Conservation (phyloP, 2,113 vertebrate species). For the Gnathonemus echidnorhynchus region DNA sequence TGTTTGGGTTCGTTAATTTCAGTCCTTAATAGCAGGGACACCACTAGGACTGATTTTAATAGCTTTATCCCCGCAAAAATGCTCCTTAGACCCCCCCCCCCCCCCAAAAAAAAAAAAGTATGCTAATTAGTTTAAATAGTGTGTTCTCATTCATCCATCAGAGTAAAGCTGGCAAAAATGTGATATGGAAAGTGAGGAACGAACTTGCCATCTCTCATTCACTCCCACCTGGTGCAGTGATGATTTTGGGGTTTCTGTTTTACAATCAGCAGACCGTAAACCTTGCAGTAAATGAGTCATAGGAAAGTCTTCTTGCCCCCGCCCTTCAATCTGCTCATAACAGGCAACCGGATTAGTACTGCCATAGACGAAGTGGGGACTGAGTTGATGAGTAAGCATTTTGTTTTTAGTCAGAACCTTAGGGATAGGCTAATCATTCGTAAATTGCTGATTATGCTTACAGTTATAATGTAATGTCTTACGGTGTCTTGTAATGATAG, state of each 20-base stretch:
- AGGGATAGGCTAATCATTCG: not conserved
- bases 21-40: not conserved
- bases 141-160: not conserved
- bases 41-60: not conserved
- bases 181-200: not conserved
- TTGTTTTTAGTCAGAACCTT: not conserved
- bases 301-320: not conserved
- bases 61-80: not conserved
- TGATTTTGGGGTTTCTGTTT: not conserved
- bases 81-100: not conserved
- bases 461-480: not conserved
- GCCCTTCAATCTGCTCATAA: constrained; percentile 4
- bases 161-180: not conserved
- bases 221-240: not conserved
- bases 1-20: not conserved
- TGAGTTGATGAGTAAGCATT: constrained; percentile 5
- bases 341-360: not conserved
- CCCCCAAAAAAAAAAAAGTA: not conserved
- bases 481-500: not conserved
- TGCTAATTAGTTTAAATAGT: not conserved
- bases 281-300: constrained; percentile 2
- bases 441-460: not conserved
- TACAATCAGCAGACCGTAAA: not conserved
- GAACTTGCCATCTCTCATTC: not conserved
- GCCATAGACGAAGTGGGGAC: not conserved